Evolutionary conservation across 2,888 invertebrate genomes (phyloP).

Genomic region (Melinaea marsaeus): DNA sequence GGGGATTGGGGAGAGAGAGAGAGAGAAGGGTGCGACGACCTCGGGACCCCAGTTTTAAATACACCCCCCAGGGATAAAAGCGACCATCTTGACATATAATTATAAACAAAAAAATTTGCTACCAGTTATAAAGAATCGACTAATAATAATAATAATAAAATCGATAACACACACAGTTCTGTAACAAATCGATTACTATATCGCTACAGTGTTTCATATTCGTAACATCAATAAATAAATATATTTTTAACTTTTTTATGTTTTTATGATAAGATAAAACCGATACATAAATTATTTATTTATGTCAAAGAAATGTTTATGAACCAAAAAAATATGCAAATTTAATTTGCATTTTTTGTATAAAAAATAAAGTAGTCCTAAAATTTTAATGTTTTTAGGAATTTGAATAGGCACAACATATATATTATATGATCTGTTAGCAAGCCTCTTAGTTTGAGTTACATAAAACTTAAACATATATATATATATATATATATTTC

Average conservation of each 20-base stretch:
- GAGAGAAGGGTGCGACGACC: slow-evolving; percentile 72
- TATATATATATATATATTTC: too few species aligned
- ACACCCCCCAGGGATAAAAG: slow-evolving; percentile 41
- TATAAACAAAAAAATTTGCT: neutral
- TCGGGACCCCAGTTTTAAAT: slow-evolving; percentile 53
- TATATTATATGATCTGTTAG: too few species aligned
- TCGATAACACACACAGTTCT: too few species aligned
- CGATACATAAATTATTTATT: neutral
- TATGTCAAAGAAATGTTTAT: neutral
- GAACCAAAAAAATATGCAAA: neutral
- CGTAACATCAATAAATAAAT: neutral
- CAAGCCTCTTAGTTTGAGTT: too few species aligned
- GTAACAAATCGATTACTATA: too few species aligned
- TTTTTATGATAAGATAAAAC: neutral
- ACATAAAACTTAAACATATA: too few species aligned
- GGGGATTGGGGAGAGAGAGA: slow-evolving; percentile 26
- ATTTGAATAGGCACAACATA: too few species aligned
- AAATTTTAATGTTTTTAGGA: too few species aligned
- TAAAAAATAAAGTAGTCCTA: neutral
- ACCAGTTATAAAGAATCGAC: too few species aligned
- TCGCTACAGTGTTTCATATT: too few species aligned
- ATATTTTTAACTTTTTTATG: neutral
- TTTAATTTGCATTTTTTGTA: neutral
- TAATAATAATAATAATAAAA: too few species aligned
- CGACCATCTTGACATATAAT: slow-evolving; percentile 34